phyloP scores from a whole-genome alignment of 2,113 vertebrate genomes.

The Phylloscopus trochilus region DNA sequence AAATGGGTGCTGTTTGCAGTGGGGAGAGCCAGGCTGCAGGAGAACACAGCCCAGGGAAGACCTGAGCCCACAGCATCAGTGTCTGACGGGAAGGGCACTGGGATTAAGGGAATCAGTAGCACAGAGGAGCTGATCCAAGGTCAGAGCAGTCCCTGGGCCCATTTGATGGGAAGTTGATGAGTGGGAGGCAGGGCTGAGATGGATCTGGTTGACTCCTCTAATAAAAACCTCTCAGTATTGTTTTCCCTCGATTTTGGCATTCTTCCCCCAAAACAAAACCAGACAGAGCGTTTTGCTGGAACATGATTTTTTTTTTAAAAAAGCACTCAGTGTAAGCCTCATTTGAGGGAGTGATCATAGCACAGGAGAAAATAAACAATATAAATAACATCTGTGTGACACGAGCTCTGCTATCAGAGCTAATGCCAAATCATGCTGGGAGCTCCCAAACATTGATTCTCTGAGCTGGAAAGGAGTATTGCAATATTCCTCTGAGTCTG shows the following conservation, averaged over 20 bases:
- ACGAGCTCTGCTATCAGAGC: neutral
- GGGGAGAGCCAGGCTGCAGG: neutral
- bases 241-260: slow-evolving; percentile 10
- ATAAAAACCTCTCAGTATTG: neutral
- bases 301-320: neutral
- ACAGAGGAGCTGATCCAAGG: neutral
- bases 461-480: neutral
- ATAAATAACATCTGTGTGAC: slow-evolving; percentile 21
- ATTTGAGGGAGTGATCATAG: slow-evolving; percentile 2
- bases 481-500: neutral
- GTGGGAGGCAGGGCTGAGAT: neutral
- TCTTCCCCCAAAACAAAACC: slow-evolving; percentile 2
- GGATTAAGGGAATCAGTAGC: neutral
- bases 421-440: neutral
- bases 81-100: neutral
- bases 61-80: neutral
- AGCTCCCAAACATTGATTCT: neutral
- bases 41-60: neutral
- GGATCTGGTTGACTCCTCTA: neutral
- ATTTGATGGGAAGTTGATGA: neutral
- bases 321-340: neutral
- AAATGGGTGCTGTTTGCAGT: neutral
- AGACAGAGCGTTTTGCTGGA: neutral
- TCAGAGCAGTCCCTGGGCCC: neutral
- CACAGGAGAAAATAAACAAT: slow-evolving; percentile 28